Evolutionary conservation across 1,140 invertebrate genomes (phyloP).

Genomic region (Goniozus legneri): DNA sequence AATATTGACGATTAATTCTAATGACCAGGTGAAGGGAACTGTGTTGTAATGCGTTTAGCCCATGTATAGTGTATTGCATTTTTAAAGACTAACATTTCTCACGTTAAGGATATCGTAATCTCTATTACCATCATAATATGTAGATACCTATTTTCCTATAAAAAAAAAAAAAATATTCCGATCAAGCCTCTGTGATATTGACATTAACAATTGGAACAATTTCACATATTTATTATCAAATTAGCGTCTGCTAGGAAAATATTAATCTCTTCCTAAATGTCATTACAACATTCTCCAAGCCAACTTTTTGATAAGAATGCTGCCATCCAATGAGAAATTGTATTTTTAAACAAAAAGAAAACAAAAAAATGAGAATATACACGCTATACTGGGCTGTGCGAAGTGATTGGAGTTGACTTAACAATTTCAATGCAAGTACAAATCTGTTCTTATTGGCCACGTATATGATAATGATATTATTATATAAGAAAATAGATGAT

Average conservation of each 20-base stretch:
- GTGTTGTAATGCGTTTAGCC: conserved; percentile 53
- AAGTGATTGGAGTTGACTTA: conserved; percentile 55
- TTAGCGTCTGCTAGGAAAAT: conserved; percentile 35
- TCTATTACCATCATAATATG: conserved; percentile 43
- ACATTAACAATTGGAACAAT: conserved; percentile 47
- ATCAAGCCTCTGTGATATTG: conserved; percentile 53
- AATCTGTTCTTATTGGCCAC: conserved; percentile 57
- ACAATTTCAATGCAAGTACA: conserved; percentile 57
- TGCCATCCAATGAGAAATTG: conserved; percentile 53
- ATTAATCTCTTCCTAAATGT: conserved; percentile 45
- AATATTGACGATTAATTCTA: conserved; percentile 41
- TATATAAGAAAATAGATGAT: conserved; percentile 50
- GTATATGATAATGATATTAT: conserved; percentile 53
- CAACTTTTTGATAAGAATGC: conserved; percentile 53
- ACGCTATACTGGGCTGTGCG: conserved; percentile 55
- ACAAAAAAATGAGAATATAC: conserved; percentile 49
- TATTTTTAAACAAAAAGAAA: conserved; percentile 51
- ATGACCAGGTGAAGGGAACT: conserved; percentile 45
- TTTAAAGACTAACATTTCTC: conserved; percentile 40
- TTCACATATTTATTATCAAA: conserved; percentile 42
- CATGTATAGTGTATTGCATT: conserved; percentile 54
- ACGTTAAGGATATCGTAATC: conserved; percentile 32
- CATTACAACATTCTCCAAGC: conserved; percentile 52
- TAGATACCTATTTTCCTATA: conserved; percentile 54
- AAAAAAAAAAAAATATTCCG: conserved; percentile 44